Base-by-base conservation (phyloP, 2,113 vertebrate species). In the Anser cygnoides region DNA sequence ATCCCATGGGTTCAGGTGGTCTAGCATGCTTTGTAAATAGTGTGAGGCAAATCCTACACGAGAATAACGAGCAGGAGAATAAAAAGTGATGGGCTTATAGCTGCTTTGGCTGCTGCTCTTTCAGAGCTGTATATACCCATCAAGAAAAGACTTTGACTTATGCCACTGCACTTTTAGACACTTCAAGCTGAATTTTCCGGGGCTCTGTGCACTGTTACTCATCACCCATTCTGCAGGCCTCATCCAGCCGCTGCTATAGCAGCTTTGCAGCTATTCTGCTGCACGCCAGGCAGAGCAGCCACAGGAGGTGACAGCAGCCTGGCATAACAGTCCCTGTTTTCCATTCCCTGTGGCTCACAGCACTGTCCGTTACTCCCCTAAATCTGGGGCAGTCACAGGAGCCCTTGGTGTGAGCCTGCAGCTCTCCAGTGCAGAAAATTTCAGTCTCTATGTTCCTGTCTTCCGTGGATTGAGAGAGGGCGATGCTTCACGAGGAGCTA, bases 311-410 rank as follows among this genome's bases (percentile, higher is more conserved):
- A 59, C 23, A 75, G 23, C 10, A 90, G 16, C 25, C 75, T 79
- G 61, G 57, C 1, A 1, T 25, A 71, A 67, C 37, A 31, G n/a
- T 17, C 28, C 21, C n/a, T 16, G 11, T 75, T 75, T 67, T 59
- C 37, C 43, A 63, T 11, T 28, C 75, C 31, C 49, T 57, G 72
- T 92, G 67, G 22, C 79, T 52, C 18, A 72, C 68, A 81, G 65
- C 2, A 2, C 0, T 61, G 59, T 28, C 41, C 37, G 26, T 3
- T n/a, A 23, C 59, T 66, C 39, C 20, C 33, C 41, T 55, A 20
- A 50, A 50, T 2, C n/a, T 0, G 77, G 84, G 8, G 5, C 5
- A 84, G 72, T n/a, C 63, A 46, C 43, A 78, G 20, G 5, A 68
- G 67, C 20, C 31, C 33, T 28, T 68, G 81, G 37, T 16, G 55